These are phyloP conservation scores for Syrrhaptes paradoxus DNA, from an alignment of 2,113 vertebrate species.

Conservation along the genomic window DNA sequence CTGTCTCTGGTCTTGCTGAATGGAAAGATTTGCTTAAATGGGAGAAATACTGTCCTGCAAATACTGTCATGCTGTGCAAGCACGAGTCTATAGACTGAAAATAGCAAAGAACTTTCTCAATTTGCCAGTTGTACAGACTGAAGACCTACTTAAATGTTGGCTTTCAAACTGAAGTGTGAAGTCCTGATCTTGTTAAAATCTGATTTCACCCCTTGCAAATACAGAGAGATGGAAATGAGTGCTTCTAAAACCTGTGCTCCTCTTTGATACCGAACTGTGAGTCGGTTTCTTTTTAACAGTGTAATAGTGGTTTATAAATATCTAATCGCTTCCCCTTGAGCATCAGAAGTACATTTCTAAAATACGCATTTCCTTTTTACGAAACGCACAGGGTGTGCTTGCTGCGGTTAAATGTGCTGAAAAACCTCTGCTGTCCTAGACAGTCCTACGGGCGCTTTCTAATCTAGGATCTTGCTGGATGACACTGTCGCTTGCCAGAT, in stretches of 20 bases:
- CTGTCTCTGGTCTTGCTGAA: not conserved
- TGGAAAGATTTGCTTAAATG: conserved; percentile 31
- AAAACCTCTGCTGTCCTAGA: not conserved
- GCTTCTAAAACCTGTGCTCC: not conserved
- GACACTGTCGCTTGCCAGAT: not conserved
- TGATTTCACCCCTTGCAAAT: not conserved
- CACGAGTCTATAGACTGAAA: conserved; percentile 10
- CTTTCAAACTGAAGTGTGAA: not conserved
- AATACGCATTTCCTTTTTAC: not conserved
- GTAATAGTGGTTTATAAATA: not conserved
- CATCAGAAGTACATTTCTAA: not conserved
- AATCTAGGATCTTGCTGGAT: not conserved
- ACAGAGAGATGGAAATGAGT: accelerated
- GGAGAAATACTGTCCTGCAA: not conserved
- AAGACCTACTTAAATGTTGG: not conserved
- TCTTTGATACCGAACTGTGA: not conserved
- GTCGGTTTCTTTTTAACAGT: not conserved
- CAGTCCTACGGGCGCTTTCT: not conserved
- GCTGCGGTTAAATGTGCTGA: not conserved
- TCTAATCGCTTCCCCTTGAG: not conserved
- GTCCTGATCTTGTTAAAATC: not conserved
- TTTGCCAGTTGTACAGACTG: not conserved
- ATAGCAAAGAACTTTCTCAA: conserved; percentile 18
- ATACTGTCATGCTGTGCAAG: not conserved
- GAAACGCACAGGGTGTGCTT: accelerated